Evolutionary conservation across 23 tunicate genomes (phyloP).

Genomic region (Corella eumyota): DNA sequence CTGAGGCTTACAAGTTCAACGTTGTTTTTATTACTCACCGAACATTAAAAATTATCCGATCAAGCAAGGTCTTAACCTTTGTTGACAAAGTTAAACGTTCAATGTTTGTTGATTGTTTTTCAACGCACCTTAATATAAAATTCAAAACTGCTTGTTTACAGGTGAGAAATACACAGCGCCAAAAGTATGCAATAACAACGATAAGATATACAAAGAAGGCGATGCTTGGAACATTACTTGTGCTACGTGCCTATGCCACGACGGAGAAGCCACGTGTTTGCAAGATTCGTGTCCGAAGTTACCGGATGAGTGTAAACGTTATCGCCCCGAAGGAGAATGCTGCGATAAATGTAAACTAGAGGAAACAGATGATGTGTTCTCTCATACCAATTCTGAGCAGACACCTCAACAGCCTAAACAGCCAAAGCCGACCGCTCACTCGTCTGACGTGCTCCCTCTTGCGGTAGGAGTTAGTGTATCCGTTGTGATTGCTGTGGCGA

Average conservation of each 20-base stretch:
- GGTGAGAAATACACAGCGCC: neutral
- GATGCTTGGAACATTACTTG: slow-evolving; percentile 44
- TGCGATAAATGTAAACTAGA: slow-evolving; percentile 33
- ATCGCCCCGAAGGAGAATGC: slow-evolving; percentile 33
- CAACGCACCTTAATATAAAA: too few relatives aligned
- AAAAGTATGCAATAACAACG: neutral
- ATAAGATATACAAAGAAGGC: neutral
- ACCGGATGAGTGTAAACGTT: slow-evolving; percentile 9
- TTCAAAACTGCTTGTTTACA: too few relatives aligned
- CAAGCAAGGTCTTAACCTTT: too few relatives aligned
- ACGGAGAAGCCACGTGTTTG: slow-evolving; percentile 22
- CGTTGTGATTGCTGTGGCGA: too few relatives aligned
- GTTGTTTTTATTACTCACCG: neutral
- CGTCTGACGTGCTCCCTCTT: too few relatives aligned
- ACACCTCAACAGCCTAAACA: too few relatives aligned
- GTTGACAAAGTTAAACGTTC: neutral
- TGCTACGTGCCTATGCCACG: slow-evolving; percentile 25
- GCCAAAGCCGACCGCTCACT: too few relatives aligned
- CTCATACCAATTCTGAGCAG: too few relatives aligned
- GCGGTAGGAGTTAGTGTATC: too few relatives aligned
- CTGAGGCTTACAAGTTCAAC: slow-evolving; percentile 1
- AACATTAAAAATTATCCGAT: neutral
- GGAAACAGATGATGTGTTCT: too few relatives aligned
- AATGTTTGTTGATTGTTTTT: neutral
- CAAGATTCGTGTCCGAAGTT: slow-evolving; percentile 17